A percentile compares a stretch with the other conserved stretches of the same genome.
Conservation (phyloP, 2,113 vertebrate species). For the Notarius quadriscutis region DNA sequence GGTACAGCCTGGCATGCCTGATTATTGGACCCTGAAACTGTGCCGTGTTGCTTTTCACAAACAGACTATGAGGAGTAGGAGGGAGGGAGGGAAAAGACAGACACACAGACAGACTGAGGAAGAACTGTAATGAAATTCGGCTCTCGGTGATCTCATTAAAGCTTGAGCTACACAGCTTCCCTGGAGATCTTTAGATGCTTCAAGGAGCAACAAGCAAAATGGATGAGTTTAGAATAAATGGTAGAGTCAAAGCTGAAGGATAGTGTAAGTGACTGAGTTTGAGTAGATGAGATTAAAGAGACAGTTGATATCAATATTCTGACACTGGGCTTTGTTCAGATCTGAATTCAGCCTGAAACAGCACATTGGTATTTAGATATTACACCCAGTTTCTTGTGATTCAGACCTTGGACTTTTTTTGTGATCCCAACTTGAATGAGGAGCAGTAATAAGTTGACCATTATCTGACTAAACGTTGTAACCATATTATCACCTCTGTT, state of each 20-base stretch:
- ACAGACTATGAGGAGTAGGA: neutral
- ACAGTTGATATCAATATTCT: constrained; percentile 19
- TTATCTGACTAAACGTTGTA: neutral
- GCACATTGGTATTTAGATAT: neutral
- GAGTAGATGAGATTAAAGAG: constrained; percentile 6
- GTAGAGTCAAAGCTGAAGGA: constrained; percentile 15
- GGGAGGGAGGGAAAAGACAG: neutral
- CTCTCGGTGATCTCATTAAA: constrained; percentile 52
- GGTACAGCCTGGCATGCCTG: constrained; percentile 20
- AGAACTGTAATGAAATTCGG: constrained; percentile 40
- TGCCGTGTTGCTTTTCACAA: neutral
- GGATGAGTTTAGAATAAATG: constrained; percentile 7
- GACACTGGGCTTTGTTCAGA: constrained; percentile 26
- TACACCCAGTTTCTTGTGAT: neutral
- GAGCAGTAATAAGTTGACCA: neutral
- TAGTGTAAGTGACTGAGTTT: neutral
- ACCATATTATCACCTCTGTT: neutral
- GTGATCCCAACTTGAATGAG: neutral
- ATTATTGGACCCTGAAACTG: constrained; percentile 19
- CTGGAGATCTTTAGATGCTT: constrained; percentile 39
- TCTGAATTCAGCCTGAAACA: neutral
- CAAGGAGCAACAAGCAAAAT: constrained; percentile 23
- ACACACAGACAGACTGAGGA: neutral
- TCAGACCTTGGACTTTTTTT: neutral
- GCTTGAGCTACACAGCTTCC: constrained; percentile 25